phyloP scores from a whole-genome alignment of 2,797 vertebrate species.

The Gila robusta region DNA sequence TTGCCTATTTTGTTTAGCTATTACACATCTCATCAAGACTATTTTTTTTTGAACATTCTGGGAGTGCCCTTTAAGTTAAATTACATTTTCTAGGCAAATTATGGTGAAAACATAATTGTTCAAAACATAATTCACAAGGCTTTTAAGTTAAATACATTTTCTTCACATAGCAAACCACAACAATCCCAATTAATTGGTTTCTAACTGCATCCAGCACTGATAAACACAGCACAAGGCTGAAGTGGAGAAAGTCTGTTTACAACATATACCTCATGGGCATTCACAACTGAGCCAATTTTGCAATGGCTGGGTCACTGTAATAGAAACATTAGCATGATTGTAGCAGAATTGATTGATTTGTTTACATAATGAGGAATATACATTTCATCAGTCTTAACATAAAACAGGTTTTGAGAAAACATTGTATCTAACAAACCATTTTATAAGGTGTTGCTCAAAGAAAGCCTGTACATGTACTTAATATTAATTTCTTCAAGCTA shows the following conservation, averaged over 20 bases:
- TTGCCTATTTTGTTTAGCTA: conserved; percentile 40
- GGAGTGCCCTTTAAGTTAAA: not conserved
- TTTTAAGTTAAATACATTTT: not conserved
- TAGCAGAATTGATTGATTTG: not conserved
- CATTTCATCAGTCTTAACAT: not conserved
- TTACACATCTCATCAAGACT: not conserved
- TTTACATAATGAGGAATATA: conserved; percentile 2
- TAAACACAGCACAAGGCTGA: conserved; percentile 30
- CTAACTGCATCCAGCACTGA: not conserved
- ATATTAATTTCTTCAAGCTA: not conserved
- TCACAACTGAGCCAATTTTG: conserved; percentile 1
- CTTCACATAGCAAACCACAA: conserved; percentile 3
- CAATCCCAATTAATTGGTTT: conserved; percentile 6
- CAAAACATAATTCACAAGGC: not conserved
- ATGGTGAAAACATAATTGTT: not conserved
- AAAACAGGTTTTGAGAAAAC: conserved; percentile 13
- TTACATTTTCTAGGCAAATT: not conserved
- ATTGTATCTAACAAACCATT: not conserved
- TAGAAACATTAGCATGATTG: not conserved
- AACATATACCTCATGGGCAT: not conserved
- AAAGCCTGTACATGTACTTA: not conserved
- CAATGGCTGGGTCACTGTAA: not conserved
- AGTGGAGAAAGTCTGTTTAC: not conserved
- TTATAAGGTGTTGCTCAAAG: not conserved
- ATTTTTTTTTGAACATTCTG: conserved; percentile 4